Percentiles rank a stretch among this genome's conserved stretches.
phyloP scores from a whole-genome alignment of 2,797 vertebrate species.

The Hydrocynus forskahlii region DNA sequence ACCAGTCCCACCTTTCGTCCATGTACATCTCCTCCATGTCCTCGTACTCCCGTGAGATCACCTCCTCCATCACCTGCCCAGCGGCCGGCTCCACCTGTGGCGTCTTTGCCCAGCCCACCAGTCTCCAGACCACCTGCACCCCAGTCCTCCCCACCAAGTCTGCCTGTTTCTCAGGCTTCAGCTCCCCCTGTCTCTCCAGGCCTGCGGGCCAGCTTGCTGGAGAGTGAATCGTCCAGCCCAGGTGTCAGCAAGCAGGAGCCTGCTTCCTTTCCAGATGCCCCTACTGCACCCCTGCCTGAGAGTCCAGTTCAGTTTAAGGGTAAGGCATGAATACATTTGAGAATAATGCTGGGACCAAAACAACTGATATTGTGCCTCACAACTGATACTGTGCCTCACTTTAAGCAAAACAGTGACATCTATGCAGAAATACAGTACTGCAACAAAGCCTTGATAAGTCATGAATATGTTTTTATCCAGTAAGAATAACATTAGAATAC shows the following conservation, averaged over 20 bases:
- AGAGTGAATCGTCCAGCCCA: constrained; percentile 42
- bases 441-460: no score
- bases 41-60: constrained; percentile 53
- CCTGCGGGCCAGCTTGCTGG: constrained; percentile 58
- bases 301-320: constrained; percentile 66
- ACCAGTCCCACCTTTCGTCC: constrained; percentile 70
- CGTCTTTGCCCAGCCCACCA: constrained; percentile 50
- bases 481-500: no score
- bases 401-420: no score
- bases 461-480: no score
- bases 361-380: no score
- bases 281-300: constrained; percentile 59
- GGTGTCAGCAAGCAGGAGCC: constrained; percentile 35
- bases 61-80: constrained; percentile 65
- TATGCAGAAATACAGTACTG: no score
- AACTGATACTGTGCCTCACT: no score
- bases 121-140: constrained; percentile 49
- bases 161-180: constrained; percentile 49
- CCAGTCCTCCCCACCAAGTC: constrained; percentile 51
- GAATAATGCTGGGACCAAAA: no score
- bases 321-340: constrained; percentile 50
- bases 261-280: constrained; percentile 47
- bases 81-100: constrained; percentile 52
- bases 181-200: constrained; percentile 67
- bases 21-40: constrained; percentile 59